phyloP scores from a whole-genome alignment of 2,113 vertebrate species.

The Pterophyllum scalare region DNA sequence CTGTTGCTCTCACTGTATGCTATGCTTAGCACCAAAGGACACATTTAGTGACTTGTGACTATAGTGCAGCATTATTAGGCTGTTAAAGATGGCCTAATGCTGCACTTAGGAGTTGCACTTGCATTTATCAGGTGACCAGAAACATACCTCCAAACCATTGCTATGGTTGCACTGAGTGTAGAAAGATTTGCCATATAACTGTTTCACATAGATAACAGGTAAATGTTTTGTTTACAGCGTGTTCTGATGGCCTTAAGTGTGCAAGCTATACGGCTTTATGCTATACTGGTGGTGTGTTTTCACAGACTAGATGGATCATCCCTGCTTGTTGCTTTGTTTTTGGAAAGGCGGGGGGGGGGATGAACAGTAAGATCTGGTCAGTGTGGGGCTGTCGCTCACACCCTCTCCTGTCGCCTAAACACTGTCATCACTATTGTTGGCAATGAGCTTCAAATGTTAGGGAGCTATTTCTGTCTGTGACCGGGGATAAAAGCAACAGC shows the following conservation, averaged over 20 bases:
- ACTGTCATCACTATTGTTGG: conserved; percentile 14
- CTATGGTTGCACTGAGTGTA: background rate
- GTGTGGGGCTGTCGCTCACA: conserved; percentile 3
- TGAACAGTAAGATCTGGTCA: background rate
- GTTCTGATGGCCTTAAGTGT: background rate
- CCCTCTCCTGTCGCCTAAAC: background rate
- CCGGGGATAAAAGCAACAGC: background rate
- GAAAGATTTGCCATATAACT: background rate
- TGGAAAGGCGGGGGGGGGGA: background rate
- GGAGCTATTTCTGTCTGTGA: conserved; percentile 59
- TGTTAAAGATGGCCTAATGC: background rate
- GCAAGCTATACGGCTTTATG: background rate
- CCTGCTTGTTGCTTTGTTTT: background rate
- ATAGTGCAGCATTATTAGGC: background rate
- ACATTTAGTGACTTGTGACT: background rate
- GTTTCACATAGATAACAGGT: background rate
- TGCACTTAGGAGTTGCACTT: background rate
- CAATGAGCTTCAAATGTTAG: conserved; percentile 40
- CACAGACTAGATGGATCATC: background rate
- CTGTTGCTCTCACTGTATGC: background rate
- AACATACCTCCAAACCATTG: background rate
- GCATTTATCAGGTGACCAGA: background rate
- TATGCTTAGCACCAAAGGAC: background rate
- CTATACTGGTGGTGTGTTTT: background rate
- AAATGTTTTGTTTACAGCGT: background rate